Evolutionary conservation across 2,113 vertebrate genomes (phyloP).

Genomic region (Cyphomyrus discorhynchus): DNA sequence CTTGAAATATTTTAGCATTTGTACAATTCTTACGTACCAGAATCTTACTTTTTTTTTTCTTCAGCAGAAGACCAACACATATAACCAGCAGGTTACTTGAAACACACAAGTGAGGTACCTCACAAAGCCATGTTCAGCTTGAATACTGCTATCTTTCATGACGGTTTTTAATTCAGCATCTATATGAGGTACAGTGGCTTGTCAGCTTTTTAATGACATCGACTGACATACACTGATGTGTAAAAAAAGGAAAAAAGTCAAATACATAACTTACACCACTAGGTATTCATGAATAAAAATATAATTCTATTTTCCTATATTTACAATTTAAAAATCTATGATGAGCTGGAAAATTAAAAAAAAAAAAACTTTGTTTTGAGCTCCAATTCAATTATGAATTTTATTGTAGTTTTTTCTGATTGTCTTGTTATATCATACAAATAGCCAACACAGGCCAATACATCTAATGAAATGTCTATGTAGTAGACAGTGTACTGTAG

Average conservation of each 20-base stretch:
- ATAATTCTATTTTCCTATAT: conserved; percentile 93
- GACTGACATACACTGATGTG: conserved; percentile 66
- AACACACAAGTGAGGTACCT: conserved; percentile 53
- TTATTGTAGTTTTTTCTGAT: conserved; percentile 62
- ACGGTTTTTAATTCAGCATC: conserved; percentile 69
- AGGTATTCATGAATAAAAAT: conserved; percentile 91
- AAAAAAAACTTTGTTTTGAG: conserved; percentile 73
- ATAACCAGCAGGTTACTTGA: conserved; percentile 35
- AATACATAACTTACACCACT: conserved; percentile 94
- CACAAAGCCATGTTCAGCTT: conserved; percentile 54
- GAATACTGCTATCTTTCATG: conserved; percentile 57
- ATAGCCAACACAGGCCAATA: conserved; percentile 89
- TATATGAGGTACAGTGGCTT: conserved; percentile 83
- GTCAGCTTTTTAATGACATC: conserved; percentile 70
- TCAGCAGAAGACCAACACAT: not conserved
- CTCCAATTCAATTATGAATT: conserved; percentile 65
- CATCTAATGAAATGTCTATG: conserved; percentile 81
- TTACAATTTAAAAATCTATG: conserved; percentile 82
- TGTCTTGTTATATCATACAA: conserved; percentile 77
- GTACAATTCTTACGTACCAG: not conserved
- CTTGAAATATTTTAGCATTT: not conserved
- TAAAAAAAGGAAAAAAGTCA: conserved; percentile 57
- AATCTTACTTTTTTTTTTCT: not conserved
- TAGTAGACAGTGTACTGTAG: conserved; percentile 57
- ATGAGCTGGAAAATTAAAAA: conserved; percentile 79